Evolutionary conservation across 2,888 invertebrate species (phyloP), one percentile per base, ranked within the genome.

Genomic region (Bombylius major): DNA sequence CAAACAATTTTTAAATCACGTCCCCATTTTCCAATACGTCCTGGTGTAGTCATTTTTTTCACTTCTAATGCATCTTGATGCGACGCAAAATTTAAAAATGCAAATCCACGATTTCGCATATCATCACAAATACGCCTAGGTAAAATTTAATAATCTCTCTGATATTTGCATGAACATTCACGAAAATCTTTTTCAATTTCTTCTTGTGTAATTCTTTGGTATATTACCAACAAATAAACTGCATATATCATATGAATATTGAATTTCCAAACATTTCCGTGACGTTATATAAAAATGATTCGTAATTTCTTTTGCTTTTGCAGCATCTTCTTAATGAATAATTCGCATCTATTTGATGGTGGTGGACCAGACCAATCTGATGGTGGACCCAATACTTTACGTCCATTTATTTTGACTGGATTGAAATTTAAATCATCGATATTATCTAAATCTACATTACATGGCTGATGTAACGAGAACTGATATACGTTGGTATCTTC

Each of bases 151-250:
- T n/a, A n/a, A n/a, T n/a, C n/a, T n/a, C n/a, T n/a, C n/a, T n/a
- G n/a, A n/a, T n/a, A n/a, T n/a, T n/a, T n/a, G n/a, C n/a, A n/a
- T n/a, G n/a, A n/a, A n/a, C n/a, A n/a, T n/a, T n/a, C n/a, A n/a
- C n/a, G n/a, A n/a, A 69, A 49, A 39, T 59, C 62, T 12, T 50
- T 36, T 36, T 67, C 67, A 14, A 69, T 65, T 53, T 67, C 66
- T 0, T 51, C 52, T 48, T 64, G 64, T 1, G 60, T 54, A 69
- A 59, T 31, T 65, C 9, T 33, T 64, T 0, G 69, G 69, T 6
- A 69, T 66, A 55, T 69, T 69, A 45, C 65, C 65, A 0, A 69
- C 66, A 55, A 67, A 67, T 5, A 69, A 60, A 0, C 67, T 65
- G 42, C 65, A 66, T 51, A 68, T 69, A 52, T 68, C 66, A 50